A percentile compares a stretch with the other conserved stretches of the same genome.
Conservation (phyloP, 1,140 invertebrate species). For the Aphelenchoides fujianensis region DNA sequence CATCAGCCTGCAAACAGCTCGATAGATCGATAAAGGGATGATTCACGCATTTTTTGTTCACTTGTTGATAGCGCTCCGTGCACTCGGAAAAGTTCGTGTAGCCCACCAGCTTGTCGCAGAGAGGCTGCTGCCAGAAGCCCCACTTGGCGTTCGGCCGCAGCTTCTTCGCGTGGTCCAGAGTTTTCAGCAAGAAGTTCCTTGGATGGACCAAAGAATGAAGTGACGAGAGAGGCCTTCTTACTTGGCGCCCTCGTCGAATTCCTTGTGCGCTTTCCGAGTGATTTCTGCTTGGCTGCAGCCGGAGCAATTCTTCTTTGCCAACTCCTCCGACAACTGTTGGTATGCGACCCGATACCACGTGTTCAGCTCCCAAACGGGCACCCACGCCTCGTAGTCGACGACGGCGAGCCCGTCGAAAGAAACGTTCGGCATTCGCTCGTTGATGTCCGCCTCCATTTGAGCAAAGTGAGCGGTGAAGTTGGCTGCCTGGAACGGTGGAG, state of each 20-base stretch:
- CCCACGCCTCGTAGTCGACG: constrained; percentile 80
- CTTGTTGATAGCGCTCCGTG: not conserved
- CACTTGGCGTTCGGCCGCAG: constrained; percentile 71
- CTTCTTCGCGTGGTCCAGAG: constrained; percentile 68
- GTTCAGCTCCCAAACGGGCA: constrained; percentile 74
- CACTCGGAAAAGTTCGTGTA: constrained; percentile 28
- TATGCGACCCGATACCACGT: constrained; percentile 64
- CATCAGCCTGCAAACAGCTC: constrained; percentile 23
- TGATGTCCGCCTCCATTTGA: constrained; percentile 38
- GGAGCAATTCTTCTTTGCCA: constrained; percentile 1
- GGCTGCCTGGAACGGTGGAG: not conserved
- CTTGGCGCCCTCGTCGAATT: not conserved
- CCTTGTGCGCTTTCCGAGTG: not conserved
- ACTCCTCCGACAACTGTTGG: constrained; percentile 24
- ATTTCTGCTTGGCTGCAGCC: not conserved
- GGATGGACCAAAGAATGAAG: constrained; percentile 67
- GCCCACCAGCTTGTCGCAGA: constrained; percentile 34
- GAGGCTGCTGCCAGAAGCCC: constrained; percentile 71
- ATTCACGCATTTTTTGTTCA: constrained; percentile 1
- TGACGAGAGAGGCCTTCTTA: constrained; percentile 62
- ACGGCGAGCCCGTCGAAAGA: constrained; percentile 70
- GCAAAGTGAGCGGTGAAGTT: constrained; percentile 38
- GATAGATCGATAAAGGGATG: not conserved
- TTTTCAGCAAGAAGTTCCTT: constrained; percentile 71
- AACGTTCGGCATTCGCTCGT: constrained; percentile 34